Evolutionary conservation across 2,888 invertebrate species (phyloP), one percentile per base, ranked within the genome.

Genomic region (Hyles lineata): DNA sequence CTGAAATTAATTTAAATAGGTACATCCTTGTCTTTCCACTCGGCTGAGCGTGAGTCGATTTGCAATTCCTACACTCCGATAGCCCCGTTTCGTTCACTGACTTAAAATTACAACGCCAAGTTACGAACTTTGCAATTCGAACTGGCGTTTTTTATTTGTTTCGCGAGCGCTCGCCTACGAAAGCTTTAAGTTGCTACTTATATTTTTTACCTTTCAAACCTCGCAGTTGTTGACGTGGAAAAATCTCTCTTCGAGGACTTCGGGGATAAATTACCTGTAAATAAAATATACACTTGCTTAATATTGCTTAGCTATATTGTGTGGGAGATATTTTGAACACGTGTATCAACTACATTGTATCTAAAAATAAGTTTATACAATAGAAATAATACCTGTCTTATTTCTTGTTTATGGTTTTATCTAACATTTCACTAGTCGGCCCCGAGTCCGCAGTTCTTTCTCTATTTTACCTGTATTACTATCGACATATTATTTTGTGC

Each of bases 1-100:
- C 81, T 78, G 82, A 90, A 92, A 92, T 92, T 92, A 91, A 92
- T 92, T 92, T 90, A 90, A 90, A 91, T 90, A 84, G 83, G 76
- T 74, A 90, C 90, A 89, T 90, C 89, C 88, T 91, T 90, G 92
- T 90, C 89, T 92, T 90, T 90, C 87, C 87, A 80, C 91, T 90
- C 83, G 78, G 85, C 82, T 84, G 85, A 90, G 89, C 89, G 86
- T 85, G 85, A 90, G 86, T 85, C 89, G 92, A 92, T 92, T 90
- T 89, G 85, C 89, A 89, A 92, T 91, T 91, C 86, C 87, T 85
- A 90, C 91, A 88, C 89, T 86, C 85, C 86, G 87, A 87, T 91
- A 89, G 87, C 85, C 87, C 79, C 85, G 84, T 85, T 88, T 88
- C 86, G 87, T 89, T 90, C 87, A 81, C 83, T 85, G 88, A 87